Percentiles rank a stretch among this genome's conserved stretches.
phyloP scores from a whole-genome alignment of 2,888 invertebrate species.

The Cerastis rubricosa region DNA sequence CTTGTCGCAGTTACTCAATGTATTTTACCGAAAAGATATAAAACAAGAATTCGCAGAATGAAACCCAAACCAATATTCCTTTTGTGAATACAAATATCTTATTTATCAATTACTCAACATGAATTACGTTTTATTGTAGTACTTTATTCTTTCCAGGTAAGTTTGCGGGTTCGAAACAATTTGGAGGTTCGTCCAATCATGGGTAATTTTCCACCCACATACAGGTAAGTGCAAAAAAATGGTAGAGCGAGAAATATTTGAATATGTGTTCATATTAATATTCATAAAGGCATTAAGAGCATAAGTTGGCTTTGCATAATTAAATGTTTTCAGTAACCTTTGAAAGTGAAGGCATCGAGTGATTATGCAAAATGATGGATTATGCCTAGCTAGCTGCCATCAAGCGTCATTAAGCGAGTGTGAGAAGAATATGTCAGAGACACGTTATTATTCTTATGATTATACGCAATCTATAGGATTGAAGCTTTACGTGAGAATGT shows the following conservation, averaged over 20 bases:
- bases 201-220: constrained; percentile 55
- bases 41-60: constrained; percentile 49
- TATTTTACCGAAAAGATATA: constrained; percentile 45
- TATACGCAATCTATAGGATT: constrained; percentile 4
- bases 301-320: constrained; percentile 70
- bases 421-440: constrained; percentile 45
- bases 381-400: constrained; percentile 56
- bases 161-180: constrained; percentile 49
- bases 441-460: constrained; percentile 35
- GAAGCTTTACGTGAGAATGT: constrained; percentile 28
- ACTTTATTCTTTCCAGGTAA: constrained; percentile 72
- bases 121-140: constrained; percentile 68
- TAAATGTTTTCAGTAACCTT: constrained; percentile 71
- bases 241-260: constrained; percentile 47
- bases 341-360: constrained; percentile 65
- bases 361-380: constrained; percentile 67
- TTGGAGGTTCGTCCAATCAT: constrained; percentile 51
- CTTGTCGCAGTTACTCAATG: constrained; percentile 43
- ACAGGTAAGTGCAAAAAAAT: constrained; percentile 53
- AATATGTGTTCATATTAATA: constrained; percentile 55
- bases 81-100: constrained; percentile 55
- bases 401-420: constrained; percentile 41
- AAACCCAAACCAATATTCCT: constrained; percentile 45
- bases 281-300: constrained; percentile 70
- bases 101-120: constrained; percentile 55